Evolutionary conservation across 2,113 vertebrate species (phyloP).

Genomic region (Amazona guildingii): DNA sequence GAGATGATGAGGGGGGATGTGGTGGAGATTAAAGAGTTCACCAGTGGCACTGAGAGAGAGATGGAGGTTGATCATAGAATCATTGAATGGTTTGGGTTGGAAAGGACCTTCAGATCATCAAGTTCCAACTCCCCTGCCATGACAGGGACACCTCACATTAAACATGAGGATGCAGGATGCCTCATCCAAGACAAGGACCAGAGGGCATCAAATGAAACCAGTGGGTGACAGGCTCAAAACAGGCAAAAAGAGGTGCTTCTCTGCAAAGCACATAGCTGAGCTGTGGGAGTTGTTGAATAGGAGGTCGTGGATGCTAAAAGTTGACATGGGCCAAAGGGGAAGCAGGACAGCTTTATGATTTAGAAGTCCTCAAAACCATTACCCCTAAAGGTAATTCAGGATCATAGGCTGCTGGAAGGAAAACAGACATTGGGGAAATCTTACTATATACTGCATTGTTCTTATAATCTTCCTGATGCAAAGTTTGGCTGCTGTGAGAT

Average conservation of each 20-base stretch:
- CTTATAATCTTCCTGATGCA: not conserved
- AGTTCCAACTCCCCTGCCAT: no score
- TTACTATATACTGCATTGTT: not conserved
- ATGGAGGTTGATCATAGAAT: not conserved
- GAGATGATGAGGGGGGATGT: not conserved
- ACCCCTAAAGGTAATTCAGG: not conserved
- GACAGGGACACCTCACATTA: no score
- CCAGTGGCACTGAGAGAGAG: not conserved
- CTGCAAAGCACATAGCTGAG: accelerated
- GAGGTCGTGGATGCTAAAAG: not conserved
- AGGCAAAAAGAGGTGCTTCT: not conserved
- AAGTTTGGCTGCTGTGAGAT: not conserved
- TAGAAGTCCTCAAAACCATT: not conserved
- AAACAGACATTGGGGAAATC: not conserved
- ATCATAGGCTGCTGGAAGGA: not conserved
- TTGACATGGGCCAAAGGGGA: not conserved
- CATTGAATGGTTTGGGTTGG: no score
- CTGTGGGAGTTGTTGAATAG: not conserved
- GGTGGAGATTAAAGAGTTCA: not conserved
- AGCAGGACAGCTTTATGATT: not conserved
- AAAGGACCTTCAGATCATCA: no score
- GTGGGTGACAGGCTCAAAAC: not conserved
- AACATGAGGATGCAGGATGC: not conserved
- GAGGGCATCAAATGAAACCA: not conserved
- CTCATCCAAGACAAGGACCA: not conserved